Evolutionary conservation across 2,113 vertebrate species (phyloP).

Genomic region (Pedetes capensis): DNA sequence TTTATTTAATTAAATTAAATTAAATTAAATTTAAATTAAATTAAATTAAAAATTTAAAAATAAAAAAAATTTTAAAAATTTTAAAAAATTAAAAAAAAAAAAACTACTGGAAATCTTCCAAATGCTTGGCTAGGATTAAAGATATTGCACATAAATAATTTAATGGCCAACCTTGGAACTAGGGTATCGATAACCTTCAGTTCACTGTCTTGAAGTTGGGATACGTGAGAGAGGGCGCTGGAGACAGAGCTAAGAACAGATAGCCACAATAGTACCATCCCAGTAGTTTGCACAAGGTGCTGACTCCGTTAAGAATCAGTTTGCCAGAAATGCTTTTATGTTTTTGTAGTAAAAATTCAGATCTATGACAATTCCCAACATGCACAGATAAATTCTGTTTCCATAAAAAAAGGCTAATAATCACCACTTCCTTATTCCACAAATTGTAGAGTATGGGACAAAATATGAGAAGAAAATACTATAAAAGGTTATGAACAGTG

Average conservation of each 20-base stretch:
- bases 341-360: background rate
- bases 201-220: background rate
- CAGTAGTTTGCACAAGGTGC: accelerated
- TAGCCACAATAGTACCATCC: accelerated
- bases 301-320: background rate
- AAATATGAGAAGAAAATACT: background rate
- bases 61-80: background rate
- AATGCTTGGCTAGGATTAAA: background rate
- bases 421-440: background rate
- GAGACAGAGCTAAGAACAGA: background rate
- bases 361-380: background rate
- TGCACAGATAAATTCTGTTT: background rate
- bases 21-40: too few species aligned
- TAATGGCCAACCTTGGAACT: too few species aligned
- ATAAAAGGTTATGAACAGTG: background rate
- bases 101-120: background rate
- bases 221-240: background rate
- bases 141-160: background rate
- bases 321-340: background rate
- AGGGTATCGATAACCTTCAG: background rate
- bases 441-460: background rate
- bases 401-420: background rate
- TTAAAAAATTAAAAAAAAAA: background rate
- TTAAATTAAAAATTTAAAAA: too few species aligned
- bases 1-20: too few species aligned